Evolutionary conservation across 2,888 invertebrate genomes (phyloP).

Genomic region (Plagodis dolabraria): DNA sequence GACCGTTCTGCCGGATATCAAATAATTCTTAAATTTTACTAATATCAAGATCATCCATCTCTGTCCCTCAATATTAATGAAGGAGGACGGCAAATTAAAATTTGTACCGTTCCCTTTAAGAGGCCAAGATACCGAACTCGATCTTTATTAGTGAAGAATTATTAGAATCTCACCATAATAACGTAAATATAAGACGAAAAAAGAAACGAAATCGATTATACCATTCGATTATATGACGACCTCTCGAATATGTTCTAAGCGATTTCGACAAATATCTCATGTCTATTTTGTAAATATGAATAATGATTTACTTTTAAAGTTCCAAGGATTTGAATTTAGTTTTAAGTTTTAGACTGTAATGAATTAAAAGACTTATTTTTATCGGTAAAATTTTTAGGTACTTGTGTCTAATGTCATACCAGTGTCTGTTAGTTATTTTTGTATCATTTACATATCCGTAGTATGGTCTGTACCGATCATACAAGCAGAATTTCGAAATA

Average conservation of each 20-base stretch:
- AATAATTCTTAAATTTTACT: background rate
- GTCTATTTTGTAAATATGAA: slow-evolving; percentile 47
- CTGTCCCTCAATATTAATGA: background rate
- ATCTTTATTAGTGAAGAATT: background rate
- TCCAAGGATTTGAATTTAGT: slow-evolving; percentile 71
- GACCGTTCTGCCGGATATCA: background rate
- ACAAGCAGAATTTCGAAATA: no score
- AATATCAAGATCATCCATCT: background rate
- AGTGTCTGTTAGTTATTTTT: slow-evolving; percentile 35
- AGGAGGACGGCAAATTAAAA: background rate
- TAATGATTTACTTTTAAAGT: slow-evolving; percentile 46
- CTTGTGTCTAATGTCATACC: slow-evolving; percentile 51
- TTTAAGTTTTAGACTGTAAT: slow-evolving; percentile 56
- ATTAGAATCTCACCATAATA: slow-evolving; percentile 1
- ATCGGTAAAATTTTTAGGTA: slow-evolving; percentile 48
- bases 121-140: background rate
- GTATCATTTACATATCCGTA: slow-evolving; percentile 5
- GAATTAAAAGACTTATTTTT: slow-evolving; percentile 75
- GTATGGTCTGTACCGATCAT: slow-evolving; percentile 5
- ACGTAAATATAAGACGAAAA: slow-evolving; percentile 8
- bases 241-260: slow-evolving; percentile 15
- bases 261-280: slow-evolving; percentile 22
- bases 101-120: background rate
- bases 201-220: slow-evolving; percentile 25
- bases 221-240: slow-evolving; percentile 36